Evolutionary conservation across 2,888 invertebrate genomes (phyloP).

Genomic region (Drosophila eohydei): DNA sequence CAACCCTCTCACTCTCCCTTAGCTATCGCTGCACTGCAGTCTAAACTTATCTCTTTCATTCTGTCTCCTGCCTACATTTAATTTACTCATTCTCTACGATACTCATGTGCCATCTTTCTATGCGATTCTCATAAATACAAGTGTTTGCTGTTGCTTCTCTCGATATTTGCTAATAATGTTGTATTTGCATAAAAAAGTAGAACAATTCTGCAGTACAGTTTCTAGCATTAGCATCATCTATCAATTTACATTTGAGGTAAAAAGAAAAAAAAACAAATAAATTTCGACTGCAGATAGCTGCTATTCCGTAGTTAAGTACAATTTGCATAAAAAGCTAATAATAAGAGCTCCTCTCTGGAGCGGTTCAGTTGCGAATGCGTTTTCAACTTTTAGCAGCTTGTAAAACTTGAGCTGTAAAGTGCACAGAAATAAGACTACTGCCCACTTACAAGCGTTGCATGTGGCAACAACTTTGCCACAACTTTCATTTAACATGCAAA

Average conservation of each 20-base stretch:
- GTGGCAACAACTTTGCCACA: constrained; percentile 36
- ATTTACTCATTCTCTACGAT: too few relatives aligned
- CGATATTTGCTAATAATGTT: not conserved
- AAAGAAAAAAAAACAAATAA: not conserved
- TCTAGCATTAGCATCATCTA: constrained; percentile 1
- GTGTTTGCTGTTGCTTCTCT: not conserved
- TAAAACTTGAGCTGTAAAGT: constrained; percentile 16
- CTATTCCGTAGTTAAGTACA: not conserved
- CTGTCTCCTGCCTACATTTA: too few relatives aligned
- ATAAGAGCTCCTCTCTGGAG: constrained; percentile 3
- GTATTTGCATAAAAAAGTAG: not conserved
- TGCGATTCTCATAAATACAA: not conserved
- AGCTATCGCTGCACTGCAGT: too few relatives aligned
- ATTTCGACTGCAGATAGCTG: not conserved
- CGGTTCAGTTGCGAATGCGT: constrained; percentile 10
- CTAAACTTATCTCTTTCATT: too few relatives aligned
- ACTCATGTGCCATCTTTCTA: not conserved
- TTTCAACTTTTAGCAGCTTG: constrained; percentile 21
- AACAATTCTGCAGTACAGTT: not conserved
- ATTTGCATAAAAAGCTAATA: constrained; percentile 23
- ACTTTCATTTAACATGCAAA: constrained; percentile 45
- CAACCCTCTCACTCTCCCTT: not conserved
- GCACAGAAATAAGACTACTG: constrained; percentile 24
- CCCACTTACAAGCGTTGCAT: constrained; percentile 28
- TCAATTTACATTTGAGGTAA: not conserved